phyloP scores from a whole-genome alignment of 1,140 invertebrate genomes.

The Hycleus phaleratus region DNA sequence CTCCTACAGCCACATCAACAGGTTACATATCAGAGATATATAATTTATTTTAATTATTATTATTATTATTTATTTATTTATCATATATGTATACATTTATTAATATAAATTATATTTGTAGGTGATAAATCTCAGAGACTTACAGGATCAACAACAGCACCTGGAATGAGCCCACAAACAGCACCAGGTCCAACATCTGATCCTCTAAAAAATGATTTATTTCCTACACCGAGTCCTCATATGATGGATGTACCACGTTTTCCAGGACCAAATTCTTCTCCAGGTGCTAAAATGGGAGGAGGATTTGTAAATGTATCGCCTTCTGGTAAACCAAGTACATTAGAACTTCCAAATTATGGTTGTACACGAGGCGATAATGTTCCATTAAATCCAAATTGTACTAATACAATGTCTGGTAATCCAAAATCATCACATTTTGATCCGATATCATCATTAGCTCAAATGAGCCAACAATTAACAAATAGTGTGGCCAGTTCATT shows the following conservation, averaged over 20 bases:
- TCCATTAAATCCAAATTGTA: conserved; percentile 72
- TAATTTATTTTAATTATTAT: not conserved
- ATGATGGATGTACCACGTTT: conserved; percentile 40
- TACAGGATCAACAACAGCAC: conserved; percentile 20
- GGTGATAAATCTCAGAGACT: conserved; percentile 27
- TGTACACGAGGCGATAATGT: conserved; percentile 64
- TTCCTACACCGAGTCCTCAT: conserved; percentile 37
- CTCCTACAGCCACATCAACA: conserved; percentile 35
- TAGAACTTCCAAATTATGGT: conserved; percentile 40
- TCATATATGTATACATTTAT: not conserved
- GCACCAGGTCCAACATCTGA: conserved; percentile 34
- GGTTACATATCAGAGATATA: conserved; percentile 15
- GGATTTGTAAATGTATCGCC: conserved; percentile 38
- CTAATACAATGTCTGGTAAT: conserved; percentile 51
- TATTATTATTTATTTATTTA: not conserved
- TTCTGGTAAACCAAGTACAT: conserved; percentile 34
- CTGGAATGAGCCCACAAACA: conserved; percentile 36
- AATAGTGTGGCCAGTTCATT: conserved; percentile 55
- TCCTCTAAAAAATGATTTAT: conserved; percentile 36
- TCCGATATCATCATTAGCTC: conserved; percentile 86
- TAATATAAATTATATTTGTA: conserved; percentile 4
- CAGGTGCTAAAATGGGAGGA: conserved; percentile 36
- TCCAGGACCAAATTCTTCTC: conserved; percentile 36
- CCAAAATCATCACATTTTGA: conserved; percentile 68
- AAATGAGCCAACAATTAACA: conserved; percentile 88